A percentile compares a stretch with the other conserved stretches of the same genome.
Evolutionary conservation across 1,140 invertebrate genomes (phyloP).

Genomic region (Drosophila dunni): DNA sequence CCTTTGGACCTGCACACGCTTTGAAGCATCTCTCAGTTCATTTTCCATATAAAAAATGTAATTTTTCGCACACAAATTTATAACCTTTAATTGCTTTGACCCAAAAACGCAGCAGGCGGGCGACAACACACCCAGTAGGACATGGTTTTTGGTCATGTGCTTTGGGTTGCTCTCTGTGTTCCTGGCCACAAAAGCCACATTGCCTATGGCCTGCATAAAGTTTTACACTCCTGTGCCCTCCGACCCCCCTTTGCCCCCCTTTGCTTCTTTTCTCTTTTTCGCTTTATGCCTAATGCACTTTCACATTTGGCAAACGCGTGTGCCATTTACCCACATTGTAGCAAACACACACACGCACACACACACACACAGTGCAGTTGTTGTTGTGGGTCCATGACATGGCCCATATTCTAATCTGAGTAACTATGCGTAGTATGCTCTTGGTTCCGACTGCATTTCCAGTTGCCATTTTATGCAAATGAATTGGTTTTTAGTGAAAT

Average conservation of each 20-base stretch:
- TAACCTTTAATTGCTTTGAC: conserved; percentile 84
- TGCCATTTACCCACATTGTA: conserved; percentile 70
- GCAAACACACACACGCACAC: conserved; percentile 11
- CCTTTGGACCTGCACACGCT: not conserved
- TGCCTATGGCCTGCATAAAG: conserved; percentile 75
- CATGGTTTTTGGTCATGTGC: conserved; percentile 11
- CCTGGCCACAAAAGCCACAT: conserved; percentile 71
- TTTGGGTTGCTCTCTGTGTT: conserved; percentile 5
- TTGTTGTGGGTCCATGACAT: conserved; percentile 44
- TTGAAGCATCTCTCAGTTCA: conserved; percentile 3
- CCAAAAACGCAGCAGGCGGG: conserved; percentile 70
- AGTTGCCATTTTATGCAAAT: conserved; percentile 80
- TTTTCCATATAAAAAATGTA: conserved; percentile 52
- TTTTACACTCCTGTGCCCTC: conserved; percentile 19
- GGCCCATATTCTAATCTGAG: conserved; percentile 66
- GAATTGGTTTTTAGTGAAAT: conserved; percentile 82
- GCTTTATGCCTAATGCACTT: conserved; percentile 70
- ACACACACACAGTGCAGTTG: conserved; percentile 8
- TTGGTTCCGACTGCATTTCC: conserved; percentile 37
- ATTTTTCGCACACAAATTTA: conserved; percentile 81
- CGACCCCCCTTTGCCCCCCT: conserved; percentile 1
- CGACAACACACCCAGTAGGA: conserved; percentile 28
- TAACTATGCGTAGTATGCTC: conserved; percentile 15
- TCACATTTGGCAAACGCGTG: conserved; percentile 47
- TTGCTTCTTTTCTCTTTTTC: not conserved